phyloP scores from a whole-genome alignment of 2,113 vertebrate species.

The Taurulus bubalis region DNA sequence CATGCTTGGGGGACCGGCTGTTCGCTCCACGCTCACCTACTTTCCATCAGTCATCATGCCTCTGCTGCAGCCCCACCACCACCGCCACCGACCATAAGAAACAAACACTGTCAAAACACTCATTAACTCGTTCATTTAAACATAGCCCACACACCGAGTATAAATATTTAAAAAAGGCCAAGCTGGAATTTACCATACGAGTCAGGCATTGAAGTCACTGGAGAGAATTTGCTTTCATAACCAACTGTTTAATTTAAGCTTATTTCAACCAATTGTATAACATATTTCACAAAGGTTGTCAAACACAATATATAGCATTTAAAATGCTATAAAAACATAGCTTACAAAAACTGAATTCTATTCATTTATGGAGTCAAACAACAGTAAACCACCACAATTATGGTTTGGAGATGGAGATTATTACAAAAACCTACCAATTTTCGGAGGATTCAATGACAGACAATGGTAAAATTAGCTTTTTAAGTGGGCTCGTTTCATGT shows the following conservation, averaged over 20 bases:
- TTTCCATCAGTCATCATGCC: conserved; percentile 39
- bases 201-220: conserved; percentile 3
- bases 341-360: neutral
- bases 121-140: conserved; percentile 43
- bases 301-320: neutral
- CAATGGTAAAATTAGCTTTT: conserved; percentile 26
- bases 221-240: conserved; percentile 11
- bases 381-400: conserved; percentile 10
- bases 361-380: neutral
- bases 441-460: neutral
- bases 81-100: conserved; percentile 2
- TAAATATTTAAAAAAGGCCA: conserved; percentile 58
- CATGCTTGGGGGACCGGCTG: neutral
- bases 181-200: conserved; percentile 28
- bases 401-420: neutral
- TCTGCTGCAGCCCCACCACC: neutral
- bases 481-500: conserved; percentile 30
- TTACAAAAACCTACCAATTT: neutral
- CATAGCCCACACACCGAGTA: conserved; percentile 46
- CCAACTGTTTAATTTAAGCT: neutral
- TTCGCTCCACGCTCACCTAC: conserved; percentile 8
- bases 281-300: neutral
- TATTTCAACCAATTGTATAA: conserved; percentile 1
- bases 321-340: neutral
- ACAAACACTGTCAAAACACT: conserved; percentile 43